These are phyloP conservation scores for Micrastur ruficollis DNA, from an alignment of 2,797 vertebrate species.

Conservation along the genomic window DNA sequence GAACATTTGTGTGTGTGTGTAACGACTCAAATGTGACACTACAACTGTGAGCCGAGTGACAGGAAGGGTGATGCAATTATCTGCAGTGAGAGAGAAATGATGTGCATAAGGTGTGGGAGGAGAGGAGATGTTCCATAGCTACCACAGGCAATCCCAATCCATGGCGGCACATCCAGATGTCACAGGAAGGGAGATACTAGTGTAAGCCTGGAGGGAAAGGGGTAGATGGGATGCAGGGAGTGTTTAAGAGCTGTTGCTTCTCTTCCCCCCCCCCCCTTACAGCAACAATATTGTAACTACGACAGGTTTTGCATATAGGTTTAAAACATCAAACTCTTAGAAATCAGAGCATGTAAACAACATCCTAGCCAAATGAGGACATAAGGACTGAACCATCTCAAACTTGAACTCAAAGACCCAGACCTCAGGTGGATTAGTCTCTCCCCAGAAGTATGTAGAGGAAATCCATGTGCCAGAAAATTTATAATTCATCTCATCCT, in stretches of 20 bases:
- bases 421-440: not conserved
- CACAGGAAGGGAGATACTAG: not conserved
- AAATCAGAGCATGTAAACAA: conserved; percentile 25
- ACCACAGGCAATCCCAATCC: conserved; percentile 7
- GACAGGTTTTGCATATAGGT: conserved; percentile 51
- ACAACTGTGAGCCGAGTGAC: conserved; percentile 44
- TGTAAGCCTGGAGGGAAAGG: not conserved
- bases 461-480: not conserved
- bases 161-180: not conserved
- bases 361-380: not conserved
- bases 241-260: not conserved
- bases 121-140: conserved; percentile 5
- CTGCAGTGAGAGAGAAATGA: conserved; percentile 52
- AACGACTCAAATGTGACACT: conserved; percentile 51
- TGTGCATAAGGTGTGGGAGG: conserved; percentile 54
- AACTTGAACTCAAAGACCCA: not conserved
- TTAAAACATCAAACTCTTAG: conserved; percentile 7
- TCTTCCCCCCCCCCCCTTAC: accelerated
- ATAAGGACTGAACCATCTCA: not conserved
- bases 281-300: not conserved
- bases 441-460: not conserved
- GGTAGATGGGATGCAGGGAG: not conserved
- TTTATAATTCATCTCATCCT: not conserved
- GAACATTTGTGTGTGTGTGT: conserved; percentile 14
- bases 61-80: conserved; percentile 65